Evolutionary conservation across 2,113 vertebrate genomes (phyloP).

Genomic region (Tetraodon nigroviridis): DNA sequence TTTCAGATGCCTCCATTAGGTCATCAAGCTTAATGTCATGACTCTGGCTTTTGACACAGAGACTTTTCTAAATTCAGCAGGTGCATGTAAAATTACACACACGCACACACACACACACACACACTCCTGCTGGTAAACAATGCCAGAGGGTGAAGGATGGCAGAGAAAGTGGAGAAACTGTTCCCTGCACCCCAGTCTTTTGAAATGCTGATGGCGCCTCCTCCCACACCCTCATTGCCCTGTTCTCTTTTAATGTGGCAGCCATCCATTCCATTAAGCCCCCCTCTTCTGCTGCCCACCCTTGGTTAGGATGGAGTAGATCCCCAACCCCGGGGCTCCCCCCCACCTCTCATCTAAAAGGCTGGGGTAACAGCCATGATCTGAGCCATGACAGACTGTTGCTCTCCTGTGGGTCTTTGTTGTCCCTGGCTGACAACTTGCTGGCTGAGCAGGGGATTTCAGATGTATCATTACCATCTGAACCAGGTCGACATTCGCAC

Average conservation of each 20-base stretch:
- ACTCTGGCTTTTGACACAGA: too few species aligned
- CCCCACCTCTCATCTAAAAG: conserved; percentile 34
- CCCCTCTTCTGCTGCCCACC: conserved; percentile 50
- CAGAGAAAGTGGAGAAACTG: conserved; percentile 27
- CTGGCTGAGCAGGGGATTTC: conserved; percentile 80
- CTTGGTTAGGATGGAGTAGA: conserved; percentile 47
- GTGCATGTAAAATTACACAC: neutral
- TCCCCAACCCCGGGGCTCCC: conserved; percentile 1
- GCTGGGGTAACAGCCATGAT: conserved; percentile 68
- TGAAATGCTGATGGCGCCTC: conserved; percentile 69
- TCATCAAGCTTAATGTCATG: too few species aligned
- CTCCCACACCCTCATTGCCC: conserved; percentile 47
- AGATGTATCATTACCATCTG: conserved; percentile 80
- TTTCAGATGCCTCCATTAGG: too few species aligned
- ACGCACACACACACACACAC: conserved; percentile 2
- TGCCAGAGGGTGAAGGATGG: conserved; percentile 31
- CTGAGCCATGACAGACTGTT: conserved; percentile 71
- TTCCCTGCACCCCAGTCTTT: conserved; percentile 53
- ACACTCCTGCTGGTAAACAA: conserved; percentile 19
- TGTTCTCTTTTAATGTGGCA: conserved; percentile 66
- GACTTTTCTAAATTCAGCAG: neutral
- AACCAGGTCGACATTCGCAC: conserved; percentile 66
- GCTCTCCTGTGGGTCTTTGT: conserved; percentile 76
- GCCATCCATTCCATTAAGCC: conserved; percentile 70
- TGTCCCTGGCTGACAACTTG: conserved; percentile 70